A percentile compares a stretch with the other conserved stretches of the same genome.
These are phyloP conservation scores for Fundulus diaphanus DNA, from an alignment of 2,797 vertebrate species.

Conservation along the genomic window DNA sequence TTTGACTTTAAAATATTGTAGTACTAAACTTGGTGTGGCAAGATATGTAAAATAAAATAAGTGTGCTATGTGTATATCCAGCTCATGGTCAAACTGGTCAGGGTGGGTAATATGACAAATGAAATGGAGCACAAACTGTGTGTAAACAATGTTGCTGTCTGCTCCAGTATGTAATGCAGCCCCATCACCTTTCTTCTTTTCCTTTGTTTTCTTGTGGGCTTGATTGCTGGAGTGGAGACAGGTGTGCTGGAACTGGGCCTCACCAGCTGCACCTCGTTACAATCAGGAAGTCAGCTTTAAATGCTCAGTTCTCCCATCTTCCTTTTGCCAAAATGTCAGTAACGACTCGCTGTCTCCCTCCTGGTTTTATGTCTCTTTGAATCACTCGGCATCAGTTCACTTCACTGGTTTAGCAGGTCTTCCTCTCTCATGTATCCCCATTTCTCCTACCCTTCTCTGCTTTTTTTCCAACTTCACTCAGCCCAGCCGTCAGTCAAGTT, in stretches of 20 bases:
- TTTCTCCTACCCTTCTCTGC: not conserved
- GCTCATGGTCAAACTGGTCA: not conserved
- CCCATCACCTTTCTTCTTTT: not conserved
- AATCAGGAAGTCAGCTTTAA: conserved; percentile 7
- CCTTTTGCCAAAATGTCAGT: not conserved
- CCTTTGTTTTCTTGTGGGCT: not conserved
- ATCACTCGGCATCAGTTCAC: not conserved
- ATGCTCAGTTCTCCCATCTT: not conserved
- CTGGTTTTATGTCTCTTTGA: not conserved
- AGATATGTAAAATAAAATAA: not conserved
- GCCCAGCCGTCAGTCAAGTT: not conserved
- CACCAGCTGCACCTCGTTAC: conserved; percentile 14
- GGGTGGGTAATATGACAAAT: not conserved
- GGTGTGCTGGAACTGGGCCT: conserved; percentile 6
- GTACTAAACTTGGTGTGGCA: not conserved
- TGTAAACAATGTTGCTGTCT: no score
- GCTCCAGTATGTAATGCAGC: no score
- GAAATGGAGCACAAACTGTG: not conserved
- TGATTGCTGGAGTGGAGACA: conserved; percentile 12
- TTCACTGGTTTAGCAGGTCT: not conserved
- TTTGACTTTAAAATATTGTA: not conserved
- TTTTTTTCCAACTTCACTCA: not conserved
- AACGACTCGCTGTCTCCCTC: not conserved
- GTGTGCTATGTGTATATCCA: not conserved
- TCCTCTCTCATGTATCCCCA: not conserved